These are phyloP conservation scores for Malacoraja senta DNA, from an alignment of 2,797 vertebrate species.

Conservation along the genomic window DNA sequence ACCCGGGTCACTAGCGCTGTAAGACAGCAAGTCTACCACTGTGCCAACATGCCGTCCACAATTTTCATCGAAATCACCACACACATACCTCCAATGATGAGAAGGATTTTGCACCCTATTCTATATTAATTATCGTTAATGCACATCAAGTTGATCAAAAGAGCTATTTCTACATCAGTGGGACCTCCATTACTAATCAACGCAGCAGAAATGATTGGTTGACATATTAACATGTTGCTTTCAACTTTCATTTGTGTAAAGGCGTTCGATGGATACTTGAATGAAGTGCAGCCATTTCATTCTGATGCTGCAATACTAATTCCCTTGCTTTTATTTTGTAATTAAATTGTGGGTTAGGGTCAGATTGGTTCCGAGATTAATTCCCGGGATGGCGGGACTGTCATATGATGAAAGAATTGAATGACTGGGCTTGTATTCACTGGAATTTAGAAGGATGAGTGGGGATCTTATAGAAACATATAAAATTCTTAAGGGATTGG, in stretches of 20 bases:
- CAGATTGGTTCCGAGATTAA: not conserved
- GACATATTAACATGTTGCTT: not conserved
- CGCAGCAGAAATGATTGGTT: not conserved
- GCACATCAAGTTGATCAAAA: not conserved
- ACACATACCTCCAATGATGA: not conserved
- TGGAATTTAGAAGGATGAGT: too few species aligned
- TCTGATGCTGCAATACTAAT: not conserved
- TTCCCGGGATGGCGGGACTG: too few species aligned
- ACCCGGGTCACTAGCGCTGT: too few species aligned
- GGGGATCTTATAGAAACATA: too few species aligned
- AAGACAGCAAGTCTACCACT: too few species aligned
- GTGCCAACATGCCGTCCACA: too few species aligned
- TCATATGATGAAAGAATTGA: too few species aligned
- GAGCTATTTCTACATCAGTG: not conserved
- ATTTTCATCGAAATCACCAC: not conserved
- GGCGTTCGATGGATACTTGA: not conserved
- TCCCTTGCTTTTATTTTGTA: not conserved
- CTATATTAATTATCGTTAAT: not conserved
- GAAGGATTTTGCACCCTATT: not conserved
- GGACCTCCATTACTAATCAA: not conserved
- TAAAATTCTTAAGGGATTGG: too few species aligned
- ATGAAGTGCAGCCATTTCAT: conserved; percentile 17
- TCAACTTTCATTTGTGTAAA: conserved; percentile 14
- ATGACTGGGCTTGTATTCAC: too few species aligned
- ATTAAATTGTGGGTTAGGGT: not conserved